These are phyloP conservation scores for Crotalus adamanteus DNA, from an alignment of 2,797 vertebrate genomes.

Conservation along the genomic window DNA sequence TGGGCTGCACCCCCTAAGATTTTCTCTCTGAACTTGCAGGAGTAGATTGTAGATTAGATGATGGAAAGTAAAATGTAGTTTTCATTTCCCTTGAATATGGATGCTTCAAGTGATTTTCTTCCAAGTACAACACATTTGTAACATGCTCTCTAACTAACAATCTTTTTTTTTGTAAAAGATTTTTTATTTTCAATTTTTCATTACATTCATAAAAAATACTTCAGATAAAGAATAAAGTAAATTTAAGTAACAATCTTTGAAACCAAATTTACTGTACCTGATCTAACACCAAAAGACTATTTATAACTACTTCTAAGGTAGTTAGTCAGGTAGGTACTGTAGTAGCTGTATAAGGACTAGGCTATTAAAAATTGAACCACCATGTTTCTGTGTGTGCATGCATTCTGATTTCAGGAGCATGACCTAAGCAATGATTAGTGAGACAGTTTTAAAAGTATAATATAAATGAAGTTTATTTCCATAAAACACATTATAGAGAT, in stretches of 20 bases:
- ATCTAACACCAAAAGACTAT: background rate
- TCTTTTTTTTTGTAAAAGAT: too few relatives aligned
- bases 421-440: too few relatives aligned
- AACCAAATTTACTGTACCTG: background rate
- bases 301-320: background rate
- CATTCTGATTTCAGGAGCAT: too few relatives aligned
- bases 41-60: background rate
- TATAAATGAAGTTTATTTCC: too few relatives aligned
- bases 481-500: too few relatives aligned
- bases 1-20: background rate
- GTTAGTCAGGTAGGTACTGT: background rate
- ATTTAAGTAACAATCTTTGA: background rate
- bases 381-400: too few relatives aligned
- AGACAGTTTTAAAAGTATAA: too few relatives aligned
- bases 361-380: background rate
- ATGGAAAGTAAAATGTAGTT: background rate
- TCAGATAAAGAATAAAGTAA: too few relatives aligned
- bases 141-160: background rate
- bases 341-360: constrained; percentile 39
- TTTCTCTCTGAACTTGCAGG: background rate
- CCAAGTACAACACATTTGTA: background rate
- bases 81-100: background rate
- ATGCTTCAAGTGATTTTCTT: background rate
- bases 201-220: too few relatives aligned
- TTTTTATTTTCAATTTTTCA: too few relatives aligned